Conservation (phyloP, 2,113 vertebrate genomes). For the Notarius quadriscutis region DNA sequence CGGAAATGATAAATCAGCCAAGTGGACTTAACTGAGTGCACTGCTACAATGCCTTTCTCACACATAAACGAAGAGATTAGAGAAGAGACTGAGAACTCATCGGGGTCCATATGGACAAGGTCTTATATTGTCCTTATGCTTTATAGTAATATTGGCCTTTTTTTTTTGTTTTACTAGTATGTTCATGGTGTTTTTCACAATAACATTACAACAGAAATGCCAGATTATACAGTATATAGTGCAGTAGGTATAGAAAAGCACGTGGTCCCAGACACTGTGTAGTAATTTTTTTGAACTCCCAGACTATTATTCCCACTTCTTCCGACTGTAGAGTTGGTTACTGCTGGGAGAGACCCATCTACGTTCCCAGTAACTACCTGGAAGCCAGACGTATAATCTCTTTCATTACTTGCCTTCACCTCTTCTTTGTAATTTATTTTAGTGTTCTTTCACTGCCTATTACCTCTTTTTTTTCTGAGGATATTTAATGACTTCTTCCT, state of each 20-base stretch:
- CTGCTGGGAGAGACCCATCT: slow-evolving; percentile 40
- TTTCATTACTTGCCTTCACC: slow-evolving; percentile 51
- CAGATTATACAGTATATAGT: background rate
- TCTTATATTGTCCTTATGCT: background rate
- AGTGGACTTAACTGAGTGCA: slow-evolving; percentile 21
- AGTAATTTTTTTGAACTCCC: slow-evolving; percentile 2
- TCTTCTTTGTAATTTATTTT: slow-evolving; percentile 52
- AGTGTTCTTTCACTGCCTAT: slow-evolving; percentile 36
- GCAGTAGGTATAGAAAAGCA: slow-evolving; percentile 2
- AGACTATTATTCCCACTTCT: slow-evolving; percentile 29
- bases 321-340: slow-evolving; percentile 25
- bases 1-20: slow-evolving; percentile 46
- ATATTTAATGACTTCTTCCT: slow-evolving; percentile 56
- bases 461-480: slow-evolving; percentile 38
- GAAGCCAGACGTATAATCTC: slow-evolving; percentile 49
- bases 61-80: slow-evolving; percentile 17
- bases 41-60: slow-evolving; percentile 2
- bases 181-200: background rate
- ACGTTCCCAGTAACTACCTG: slow-evolving; percentile 39
- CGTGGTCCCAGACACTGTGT: background rate
- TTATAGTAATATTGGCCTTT: too few relatives aligned
- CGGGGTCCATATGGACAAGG: background rate
- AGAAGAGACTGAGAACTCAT: background rate
- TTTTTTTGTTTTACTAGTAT: background rate
- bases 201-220: background rate